A percentile compares a stretch with the other conserved stretches of the same genome.
These are phyloP conservation scores for Zingel zingel DNA, from an alignment of 2,113 vertebrate genomes.

Conservation along the genomic window DNA sequence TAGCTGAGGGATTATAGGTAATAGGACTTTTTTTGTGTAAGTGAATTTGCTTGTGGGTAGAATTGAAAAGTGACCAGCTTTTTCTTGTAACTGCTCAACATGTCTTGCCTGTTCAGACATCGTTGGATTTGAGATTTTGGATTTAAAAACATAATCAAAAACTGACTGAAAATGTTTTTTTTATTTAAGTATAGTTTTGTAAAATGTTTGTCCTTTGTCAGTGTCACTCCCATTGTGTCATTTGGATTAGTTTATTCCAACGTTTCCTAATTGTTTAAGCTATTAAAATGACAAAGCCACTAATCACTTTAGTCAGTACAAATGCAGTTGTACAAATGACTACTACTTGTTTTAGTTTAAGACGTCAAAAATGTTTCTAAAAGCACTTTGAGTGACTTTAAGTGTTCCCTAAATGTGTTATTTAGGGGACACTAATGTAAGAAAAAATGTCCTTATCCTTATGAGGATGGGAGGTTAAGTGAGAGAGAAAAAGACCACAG, in stretches of 20 bases:
- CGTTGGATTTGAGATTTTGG: neutral
- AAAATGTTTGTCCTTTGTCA: neutral
- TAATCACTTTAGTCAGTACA: neutral
- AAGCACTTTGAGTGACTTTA: neutral
- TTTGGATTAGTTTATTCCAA: slow-evolving; percentile 3
- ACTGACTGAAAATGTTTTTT: neutral
- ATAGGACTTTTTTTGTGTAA: slow-evolving; percentile 56
- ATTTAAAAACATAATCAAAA: neutral
- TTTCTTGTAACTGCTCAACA: slow-evolving; percentile 2
- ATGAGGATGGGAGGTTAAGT: neutral
- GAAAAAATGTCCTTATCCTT: slow-evolving; percentile 14
- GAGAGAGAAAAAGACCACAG: slow-evolving; percentile 35
- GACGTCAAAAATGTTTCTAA: slow-evolving; percentile 8
- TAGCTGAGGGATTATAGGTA: slow-evolving; percentile 59
- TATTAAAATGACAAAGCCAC: neutral
- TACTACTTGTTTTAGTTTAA: neutral
- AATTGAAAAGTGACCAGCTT: slow-evolving; percentile 44
- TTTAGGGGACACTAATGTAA: neutral
- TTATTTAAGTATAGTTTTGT: neutral
- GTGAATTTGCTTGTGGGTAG: slow-evolving; percentile 45
- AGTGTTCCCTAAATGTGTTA: slow-evolving; percentile 2
- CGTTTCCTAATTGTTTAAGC: slow-evolving; percentile 18
- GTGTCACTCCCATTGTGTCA: neutral
- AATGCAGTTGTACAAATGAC: neutral
- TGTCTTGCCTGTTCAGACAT: slow-evolving; percentile 6